Conservation (phyloP, 2,113 vertebrate species). For the Lonchura striata region DNA sequence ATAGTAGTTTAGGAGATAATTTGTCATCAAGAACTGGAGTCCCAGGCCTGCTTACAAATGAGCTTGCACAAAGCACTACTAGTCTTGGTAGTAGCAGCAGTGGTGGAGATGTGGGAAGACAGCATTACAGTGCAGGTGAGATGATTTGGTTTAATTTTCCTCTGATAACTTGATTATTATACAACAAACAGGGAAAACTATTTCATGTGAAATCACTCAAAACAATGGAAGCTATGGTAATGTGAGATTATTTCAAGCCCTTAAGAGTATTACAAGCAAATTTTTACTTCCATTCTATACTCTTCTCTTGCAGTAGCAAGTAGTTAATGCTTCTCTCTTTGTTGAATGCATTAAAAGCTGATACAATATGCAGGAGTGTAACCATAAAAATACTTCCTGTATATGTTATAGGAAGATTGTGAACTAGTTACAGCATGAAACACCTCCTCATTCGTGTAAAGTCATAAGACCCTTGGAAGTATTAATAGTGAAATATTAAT, state of each 20-base stretch:
- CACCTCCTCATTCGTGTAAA: background rate
- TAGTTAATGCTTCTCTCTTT: background rate
- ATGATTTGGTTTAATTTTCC: background rate
- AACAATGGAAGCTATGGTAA: background rate
- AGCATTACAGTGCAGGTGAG: conserved; percentile 67
- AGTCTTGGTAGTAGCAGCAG: conserved; percentile 91
- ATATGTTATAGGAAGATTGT: background rate
- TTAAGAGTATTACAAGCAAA: background rate
- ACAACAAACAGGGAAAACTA: background rate
- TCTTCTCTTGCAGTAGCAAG: background rate
- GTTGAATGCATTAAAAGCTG: background rate
- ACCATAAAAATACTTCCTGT: background rate
- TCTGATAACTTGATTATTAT: background rate
- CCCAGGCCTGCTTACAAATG: conserved; percentile 79
- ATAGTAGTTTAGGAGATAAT: conserved; percentile 78
- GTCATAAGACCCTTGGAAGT: background rate
- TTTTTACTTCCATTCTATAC: background rate
- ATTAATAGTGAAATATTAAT: background rate
- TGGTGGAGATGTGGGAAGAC: conserved; percentile 86
- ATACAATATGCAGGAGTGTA: background rate
- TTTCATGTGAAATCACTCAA: background rate
- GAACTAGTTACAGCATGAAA: background rate
- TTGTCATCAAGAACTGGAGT: conserved; percentile 60
- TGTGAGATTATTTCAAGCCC: background rate
- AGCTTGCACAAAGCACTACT: conserved; percentile 88